A percentile compares a stretch with the other conserved stretches of the same genome.
phyloP scores from a whole-genome alignment of 1,140 invertebrate species.

The Heliconius nattereri region DNA sequence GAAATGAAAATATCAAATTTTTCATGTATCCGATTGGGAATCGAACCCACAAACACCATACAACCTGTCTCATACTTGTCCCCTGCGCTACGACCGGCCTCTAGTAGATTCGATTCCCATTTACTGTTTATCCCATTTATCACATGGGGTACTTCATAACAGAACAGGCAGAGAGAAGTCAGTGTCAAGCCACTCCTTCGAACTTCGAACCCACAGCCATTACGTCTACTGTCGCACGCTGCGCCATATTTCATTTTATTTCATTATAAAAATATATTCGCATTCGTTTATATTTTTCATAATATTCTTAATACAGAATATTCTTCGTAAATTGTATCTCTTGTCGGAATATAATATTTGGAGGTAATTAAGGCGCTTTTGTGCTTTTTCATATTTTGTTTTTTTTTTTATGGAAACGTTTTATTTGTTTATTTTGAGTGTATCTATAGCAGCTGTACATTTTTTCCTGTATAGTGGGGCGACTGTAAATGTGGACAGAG shows the following conservation, averaged over 20 bases:
- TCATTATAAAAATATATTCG: constrained; percentile 4
- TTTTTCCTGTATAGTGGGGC: too few species aligned
- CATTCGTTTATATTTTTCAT: background rate
- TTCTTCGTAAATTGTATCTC: constrained; percentile 9
- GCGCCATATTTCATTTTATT: background rate
- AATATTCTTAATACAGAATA: constrained; percentile 1
- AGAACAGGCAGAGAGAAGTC: too few species aligned
- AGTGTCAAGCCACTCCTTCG: too few species aligned
- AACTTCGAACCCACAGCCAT: background rate
- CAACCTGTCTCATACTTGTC: too few species aligned
- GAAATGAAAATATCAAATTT: too few species aligned
- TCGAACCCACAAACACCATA: background rate
- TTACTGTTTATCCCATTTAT: background rate
- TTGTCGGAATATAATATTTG: constrained; percentile 4
- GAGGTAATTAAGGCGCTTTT: constrained; percentile 2
- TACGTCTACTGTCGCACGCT: too few species aligned
- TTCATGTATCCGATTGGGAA: background rate
- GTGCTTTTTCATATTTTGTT: background rate
- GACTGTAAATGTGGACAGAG: too few species aligned
- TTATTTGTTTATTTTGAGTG: background rate
- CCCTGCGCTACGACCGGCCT: too few species aligned
- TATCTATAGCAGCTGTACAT: background rate
- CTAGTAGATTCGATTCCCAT: too few species aligned
- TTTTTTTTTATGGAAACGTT: background rate
- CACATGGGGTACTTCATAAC: too few species aligned